Evolutionary conservation across 2,113 vertebrate genomes (phyloP).

Genomic region (Notothenia rossii): DNA sequence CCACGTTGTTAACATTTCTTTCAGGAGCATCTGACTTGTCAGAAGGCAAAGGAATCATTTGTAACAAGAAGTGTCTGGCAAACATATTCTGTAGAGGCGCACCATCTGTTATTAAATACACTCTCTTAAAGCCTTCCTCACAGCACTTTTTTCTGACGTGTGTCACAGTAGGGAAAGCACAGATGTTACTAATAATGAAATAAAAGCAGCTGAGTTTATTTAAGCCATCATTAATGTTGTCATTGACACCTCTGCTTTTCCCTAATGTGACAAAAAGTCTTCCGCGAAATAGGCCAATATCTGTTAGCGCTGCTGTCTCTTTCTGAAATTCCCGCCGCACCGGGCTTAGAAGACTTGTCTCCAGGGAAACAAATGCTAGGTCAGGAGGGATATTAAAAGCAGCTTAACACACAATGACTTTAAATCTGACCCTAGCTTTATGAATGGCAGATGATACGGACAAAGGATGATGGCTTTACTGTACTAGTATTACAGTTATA

Average conservation of each 20-base stretch:
- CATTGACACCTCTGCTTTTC: no score
- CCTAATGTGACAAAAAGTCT: no score
- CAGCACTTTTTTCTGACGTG: no score
- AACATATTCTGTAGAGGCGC: not conserved
- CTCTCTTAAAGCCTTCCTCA: not conserved
- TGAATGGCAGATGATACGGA: constrained; percentile 32
- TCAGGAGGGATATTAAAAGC: constrained; percentile 61
- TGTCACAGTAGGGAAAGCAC: no score
- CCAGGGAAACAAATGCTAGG: constrained; percentile 71
- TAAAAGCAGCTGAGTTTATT: no score
- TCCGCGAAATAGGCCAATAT: constrained; percentile 11
- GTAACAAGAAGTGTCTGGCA: not conserved
- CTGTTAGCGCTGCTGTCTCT: constrained; percentile 23
- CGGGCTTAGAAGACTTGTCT: constrained; percentile 64
- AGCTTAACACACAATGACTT: constrained; percentile 58
- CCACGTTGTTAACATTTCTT: not conserved
- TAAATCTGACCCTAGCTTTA: constrained; percentile 53
- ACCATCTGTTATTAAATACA: not conserved
- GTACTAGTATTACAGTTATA: not conserved
- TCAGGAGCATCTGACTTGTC: not conserved
- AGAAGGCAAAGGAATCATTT: not conserved
- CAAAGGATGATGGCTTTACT: not conserved
- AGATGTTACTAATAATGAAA: no score
- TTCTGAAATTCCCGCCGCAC: constrained; percentile 67
- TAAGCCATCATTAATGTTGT: no score